Conservation (phyloP, 2,888 invertebrate species). For the Ariolimax columbianus region DNA sequence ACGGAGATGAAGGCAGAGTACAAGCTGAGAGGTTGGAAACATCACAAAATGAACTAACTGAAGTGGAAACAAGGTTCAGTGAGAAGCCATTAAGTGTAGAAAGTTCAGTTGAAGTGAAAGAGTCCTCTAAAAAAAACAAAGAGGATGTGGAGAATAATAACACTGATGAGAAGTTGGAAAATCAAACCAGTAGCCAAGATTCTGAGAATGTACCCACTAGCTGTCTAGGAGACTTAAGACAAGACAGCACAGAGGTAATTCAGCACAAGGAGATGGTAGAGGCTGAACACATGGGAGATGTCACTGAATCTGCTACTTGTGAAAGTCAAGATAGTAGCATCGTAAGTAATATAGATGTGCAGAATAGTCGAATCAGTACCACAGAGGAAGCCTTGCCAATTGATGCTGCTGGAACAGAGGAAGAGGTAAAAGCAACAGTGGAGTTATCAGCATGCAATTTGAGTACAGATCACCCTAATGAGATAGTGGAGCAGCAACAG, state of each 20-base stretch:
- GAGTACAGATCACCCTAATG: neutral
- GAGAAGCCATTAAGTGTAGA: neutral
- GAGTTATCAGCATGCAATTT: neutral
- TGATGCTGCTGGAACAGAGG: neutral
- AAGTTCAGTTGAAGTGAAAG: neutral
- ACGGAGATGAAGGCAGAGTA: neutral
- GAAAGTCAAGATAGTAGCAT: slow-evolving; percentile 1
- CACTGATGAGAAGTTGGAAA: neutral
- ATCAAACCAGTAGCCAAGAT: neutral
- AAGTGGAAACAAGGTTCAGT: neutral
- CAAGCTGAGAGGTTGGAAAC: neutral
- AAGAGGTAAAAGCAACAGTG: neutral
- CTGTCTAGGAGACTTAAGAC: neutral
- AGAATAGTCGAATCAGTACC: neutral
- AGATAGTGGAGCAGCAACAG: neutral
- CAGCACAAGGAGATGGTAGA: neutral
- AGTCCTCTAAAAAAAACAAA: neutral
- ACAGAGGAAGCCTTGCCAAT: neutral
- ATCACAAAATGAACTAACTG: neutral
- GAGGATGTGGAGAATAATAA: neutral
- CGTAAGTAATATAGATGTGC: neutral
- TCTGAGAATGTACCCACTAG: slow-evolving; percentile 1
- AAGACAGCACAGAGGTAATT: neutral
- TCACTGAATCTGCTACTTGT: neutral
- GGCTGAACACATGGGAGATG: neutral